phyloP scores from a whole-genome alignment of 2,113 vertebrate species.

The Catharus minimus region DNA sequence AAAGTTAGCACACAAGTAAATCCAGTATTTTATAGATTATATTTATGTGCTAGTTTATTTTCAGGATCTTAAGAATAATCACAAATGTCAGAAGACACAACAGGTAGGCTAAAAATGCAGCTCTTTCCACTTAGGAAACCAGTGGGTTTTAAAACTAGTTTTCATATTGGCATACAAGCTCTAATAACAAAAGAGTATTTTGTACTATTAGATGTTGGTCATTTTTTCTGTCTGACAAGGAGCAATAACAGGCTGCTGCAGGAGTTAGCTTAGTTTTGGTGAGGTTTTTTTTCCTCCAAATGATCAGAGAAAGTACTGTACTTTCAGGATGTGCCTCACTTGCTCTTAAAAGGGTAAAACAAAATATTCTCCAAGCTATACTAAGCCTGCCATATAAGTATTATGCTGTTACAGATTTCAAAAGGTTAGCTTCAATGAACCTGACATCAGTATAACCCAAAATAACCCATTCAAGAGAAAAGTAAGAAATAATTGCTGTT shows the following conservation, averaged over 20 bases:
- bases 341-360: slow-evolving; percentile 66
- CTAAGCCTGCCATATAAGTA: slow-evolving; percentile 74
- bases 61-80: not conserved
- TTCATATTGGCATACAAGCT: not conserved
- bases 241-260: slow-evolving; percentile 31
- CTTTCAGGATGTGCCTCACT: slow-evolving; percentile 39
- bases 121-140: not conserved
- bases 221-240: slow-evolving; percentile 17
- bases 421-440: slow-evolving; percentile 90
- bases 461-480: slow-evolving; percentile 96
- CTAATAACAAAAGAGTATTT: slow-evolving; percentile 24
- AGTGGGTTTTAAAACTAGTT: not conserved
- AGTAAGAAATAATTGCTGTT: slow-evolving; percentile 99
- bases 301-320: slow-evolving; percentile 64
- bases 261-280: slow-evolving; percentile 44
- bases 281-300: slow-evolving; percentile 20
- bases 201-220: slow-evolving; percentile 26
- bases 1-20: not conserved
- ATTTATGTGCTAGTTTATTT: not conserved
- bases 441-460: slow-evolving; percentile 93
- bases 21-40: not conserved
- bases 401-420: slow-evolving; percentile 81
- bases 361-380: slow-evolving; percentile 59
- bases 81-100: not conserved
- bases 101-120: not conserved